phyloP scores from a whole-genome alignment of 2,888 invertebrate species.

The Byasa hedistus region DNA sequence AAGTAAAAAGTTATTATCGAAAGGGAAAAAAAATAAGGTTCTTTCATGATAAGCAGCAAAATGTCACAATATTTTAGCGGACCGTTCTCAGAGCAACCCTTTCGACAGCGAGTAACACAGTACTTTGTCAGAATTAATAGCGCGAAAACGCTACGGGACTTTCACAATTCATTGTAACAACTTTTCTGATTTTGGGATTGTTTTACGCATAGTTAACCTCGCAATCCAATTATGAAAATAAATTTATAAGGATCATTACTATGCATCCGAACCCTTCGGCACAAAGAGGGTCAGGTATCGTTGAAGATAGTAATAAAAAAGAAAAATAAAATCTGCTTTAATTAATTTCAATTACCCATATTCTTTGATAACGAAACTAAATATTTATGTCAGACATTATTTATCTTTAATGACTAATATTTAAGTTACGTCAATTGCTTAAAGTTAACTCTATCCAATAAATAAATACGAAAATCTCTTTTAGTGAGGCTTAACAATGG shows the following conservation, averaged over 20 bases:
- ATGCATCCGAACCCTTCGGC: conserved; percentile 20
- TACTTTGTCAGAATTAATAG: conserved; percentile 77
- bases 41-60: conserved; percentile 38
- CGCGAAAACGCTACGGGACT: conserved; percentile 61
- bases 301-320: conserved; percentile 28
- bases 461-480: conserved; percentile 43
- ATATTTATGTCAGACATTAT: too few relatives aligned
- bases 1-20: conserved; percentile 16
- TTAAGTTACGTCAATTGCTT: neutral
- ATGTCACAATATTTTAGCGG: conserved; percentile 71
- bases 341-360: neutral
- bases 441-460: conserved; percentile 1
- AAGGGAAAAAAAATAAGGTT: conserved; percentile 30
- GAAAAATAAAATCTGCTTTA: neutral
- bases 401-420: neutral
- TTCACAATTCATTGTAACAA: conserved; percentile 52
- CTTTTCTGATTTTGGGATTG: conserved; percentile 74
- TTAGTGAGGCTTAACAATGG: conserved; percentile 58
- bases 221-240: conserved; percentile 75
- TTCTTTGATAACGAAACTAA: too few relatives aligned
- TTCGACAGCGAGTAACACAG: conserved; percentile 55
- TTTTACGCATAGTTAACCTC: conserved; percentile 78
- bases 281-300: conserved; percentile 14
- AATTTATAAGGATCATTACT: conserved; percentile 51
- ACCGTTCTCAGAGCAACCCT: conserved; percentile 67